Evolutionary conservation across 2,797 vertebrate species (phyloP), one percentile per base, ranked within the genome.

Genomic region (Halcyon badia): DNA sequence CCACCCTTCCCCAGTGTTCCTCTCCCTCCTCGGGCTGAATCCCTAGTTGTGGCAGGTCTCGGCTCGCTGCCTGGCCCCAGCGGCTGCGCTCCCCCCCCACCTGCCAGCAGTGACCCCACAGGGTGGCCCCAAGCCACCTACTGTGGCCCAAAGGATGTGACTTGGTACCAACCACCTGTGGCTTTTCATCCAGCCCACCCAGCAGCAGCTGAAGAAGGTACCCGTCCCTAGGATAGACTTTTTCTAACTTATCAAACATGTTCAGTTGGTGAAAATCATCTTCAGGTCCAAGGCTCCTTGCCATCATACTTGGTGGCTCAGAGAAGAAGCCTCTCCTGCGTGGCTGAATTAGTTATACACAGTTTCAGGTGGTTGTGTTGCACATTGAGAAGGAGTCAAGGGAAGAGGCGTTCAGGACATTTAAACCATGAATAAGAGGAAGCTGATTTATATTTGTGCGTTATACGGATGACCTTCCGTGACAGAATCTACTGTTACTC

Each of bases 71-170:
- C 37, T n/a, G n/a, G 56, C 7, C 31, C 21, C 31, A 42, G 42
- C 2, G 1, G 13, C 42, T 10, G 7, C 0, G 1, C 42, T 70
- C 65, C 2, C 1, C 26, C 28, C 39, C 22, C 25, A 11, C 26
- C 44, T 11, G 16, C 24, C 18, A 7, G 25, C 39, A 35, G 60
- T 1, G 0, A 60, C 12, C 4, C 18, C 4, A 15, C 48, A 54
- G 18, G 4, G 24, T 2, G 6, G 54, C 42, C 41, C 35, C 10
- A 20, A 33, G 58, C 57, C 52, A 7, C 16, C 26, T 3, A 1
- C 18, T 9, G 1, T 2, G 18, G 54, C 46, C 88, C 7, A 3
- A 35, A 33, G 49, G 22, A 37, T 1, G 0, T 4, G 6, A 16
- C 14, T 51, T 66, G 25, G 66, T 21, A 56, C 18, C 12, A 73